These are phyloP conservation scores for Carpatolechia fugitivella DNA, from an alignment of 2,888 invertebrate species.

Conservation along the genomic window DNA sequence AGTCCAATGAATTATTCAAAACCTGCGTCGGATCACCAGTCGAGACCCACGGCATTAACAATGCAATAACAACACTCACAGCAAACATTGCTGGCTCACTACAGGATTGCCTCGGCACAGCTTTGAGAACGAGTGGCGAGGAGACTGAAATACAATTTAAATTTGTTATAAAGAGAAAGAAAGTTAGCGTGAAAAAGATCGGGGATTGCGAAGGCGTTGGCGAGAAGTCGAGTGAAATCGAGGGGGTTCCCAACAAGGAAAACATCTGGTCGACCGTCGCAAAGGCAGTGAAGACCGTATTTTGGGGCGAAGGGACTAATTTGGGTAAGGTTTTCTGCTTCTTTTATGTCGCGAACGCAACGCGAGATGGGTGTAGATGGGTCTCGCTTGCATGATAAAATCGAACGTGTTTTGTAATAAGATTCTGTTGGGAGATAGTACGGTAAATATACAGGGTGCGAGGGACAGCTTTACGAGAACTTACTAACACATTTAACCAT, in stretches of 20 bases:
- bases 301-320: constrained; percentile 53
- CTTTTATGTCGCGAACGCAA: constrained; percentile 1
- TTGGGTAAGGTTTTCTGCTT: constrained; percentile 29
- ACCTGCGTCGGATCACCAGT: constrained; percentile 57
- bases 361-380: background rate
- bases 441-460: background rate
- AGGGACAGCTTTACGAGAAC: too few relatives aligned
- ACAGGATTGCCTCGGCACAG: constrained; percentile 60
- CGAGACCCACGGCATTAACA: constrained; percentile 34
- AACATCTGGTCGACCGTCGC: constrained; percentile 70
- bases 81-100: constrained; percentile 63
- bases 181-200: constrained; percentile 56
- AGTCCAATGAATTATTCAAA: constrained; percentile 62
- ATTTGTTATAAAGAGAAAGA: constrained; percentile 68
- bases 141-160: constrained; percentile 74
- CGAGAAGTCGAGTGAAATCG: constrained; percentile 40
- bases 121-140: constrained; percentile 55
- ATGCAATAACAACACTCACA: constrained; percentile 58
- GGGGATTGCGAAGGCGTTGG: constrained; percentile 36
- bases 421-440: background rate
- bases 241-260: constrained; percentile 50
- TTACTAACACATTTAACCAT: too few relatives aligned
- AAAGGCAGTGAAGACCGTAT: constrained; percentile 65
- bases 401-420: constrained; percentile 9
- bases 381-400: constrained; percentile 12